Percentiles rank a stretch among this genome's conserved stretches.
Evolutionary conservation across 2,888 invertebrate genomes (phyloP).

Genomic region (Tetragonula carbonaria): DNA sequence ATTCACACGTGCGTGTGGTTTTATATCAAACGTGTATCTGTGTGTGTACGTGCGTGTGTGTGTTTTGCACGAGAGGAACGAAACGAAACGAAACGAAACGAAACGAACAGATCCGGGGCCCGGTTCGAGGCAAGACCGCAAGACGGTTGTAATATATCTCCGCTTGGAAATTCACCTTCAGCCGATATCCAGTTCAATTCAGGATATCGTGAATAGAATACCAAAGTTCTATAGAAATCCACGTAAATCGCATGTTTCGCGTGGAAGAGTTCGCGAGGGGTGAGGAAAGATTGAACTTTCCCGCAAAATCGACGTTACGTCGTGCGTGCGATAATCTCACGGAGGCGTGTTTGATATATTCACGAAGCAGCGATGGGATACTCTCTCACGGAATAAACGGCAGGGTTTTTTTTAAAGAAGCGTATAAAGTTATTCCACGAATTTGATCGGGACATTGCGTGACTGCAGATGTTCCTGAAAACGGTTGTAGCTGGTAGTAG

Average conservation of each 20-base stretch:
- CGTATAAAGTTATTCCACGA: slow-evolving; percentile 78
- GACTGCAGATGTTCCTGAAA: slow-evolving; percentile 77
- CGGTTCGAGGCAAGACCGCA: not conserved
- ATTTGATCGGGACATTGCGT: slow-evolving; percentile 80
- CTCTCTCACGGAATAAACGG: slow-evolving; percentile 53
- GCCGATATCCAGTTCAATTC: not conserved
- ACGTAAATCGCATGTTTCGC: not conserved
- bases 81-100: not conserved
- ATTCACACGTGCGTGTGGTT: no score
- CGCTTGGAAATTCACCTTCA: not conserved
- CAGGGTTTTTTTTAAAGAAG: slow-evolving; percentile 30
- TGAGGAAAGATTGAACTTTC: not conserved
- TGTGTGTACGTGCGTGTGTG: no score
- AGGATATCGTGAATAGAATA: not conserved
- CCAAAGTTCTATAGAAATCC: not conserved
- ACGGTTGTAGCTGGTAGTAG: slow-evolving; percentile 55
- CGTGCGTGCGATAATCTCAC: slow-evolving; percentile 15
- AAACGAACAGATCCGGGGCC: not conserved
- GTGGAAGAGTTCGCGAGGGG: not conserved
- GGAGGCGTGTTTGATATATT: slow-evolving; percentile 52
- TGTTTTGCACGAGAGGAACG: no score
- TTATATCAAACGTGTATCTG: no score
- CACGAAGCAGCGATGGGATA: slow-evolving; percentile 5
- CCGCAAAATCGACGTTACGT: not conserved
- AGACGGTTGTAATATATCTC: not conserved